Evolutionary conservation across 2,888 invertebrate species (phyloP).

Genomic region (Ichneumoninae sp.): DNA sequence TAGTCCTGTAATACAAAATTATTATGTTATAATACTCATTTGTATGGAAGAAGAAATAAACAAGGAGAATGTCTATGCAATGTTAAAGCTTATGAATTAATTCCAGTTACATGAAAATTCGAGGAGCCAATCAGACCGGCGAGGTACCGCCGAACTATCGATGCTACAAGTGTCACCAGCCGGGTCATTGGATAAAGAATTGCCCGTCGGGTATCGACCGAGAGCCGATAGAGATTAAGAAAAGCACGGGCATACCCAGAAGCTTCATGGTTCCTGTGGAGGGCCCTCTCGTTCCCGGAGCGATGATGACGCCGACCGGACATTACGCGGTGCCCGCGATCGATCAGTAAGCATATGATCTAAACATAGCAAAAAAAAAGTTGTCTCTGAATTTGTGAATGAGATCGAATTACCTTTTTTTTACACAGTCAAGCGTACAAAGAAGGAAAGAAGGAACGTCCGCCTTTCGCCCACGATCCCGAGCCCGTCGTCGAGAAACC

Average conservation of each 20-base stretch:
- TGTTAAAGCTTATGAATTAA: neutral
- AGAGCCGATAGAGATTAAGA: slow-evolving; percentile 92
- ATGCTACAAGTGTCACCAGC: slow-evolving; percentile 97
- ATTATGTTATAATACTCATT: no score
- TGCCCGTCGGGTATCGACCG: slow-evolving; percentile 91
- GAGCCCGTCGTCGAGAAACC: slow-evolving; percentile 86
- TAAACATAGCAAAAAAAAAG: neutral
- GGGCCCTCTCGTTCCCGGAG: slow-evolving; percentile 94
- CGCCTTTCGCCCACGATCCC: slow-evolving; percentile 87
- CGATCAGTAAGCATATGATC: slow-evolving; percentile 89
- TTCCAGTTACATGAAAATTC: slow-evolving; percentile 94
- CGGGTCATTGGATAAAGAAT: slow-evolving; percentile 99
- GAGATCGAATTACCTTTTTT: slow-evolving; percentile 22
- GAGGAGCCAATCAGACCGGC: slow-evolving; percentile 94
- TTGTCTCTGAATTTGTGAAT: neutral
- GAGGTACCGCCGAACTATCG: slow-evolving; percentile 96
- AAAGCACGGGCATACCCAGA: slow-evolving; percentile 98
- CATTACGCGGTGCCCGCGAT: slow-evolving; percentile 95
- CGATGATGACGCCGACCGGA: slow-evolving; percentile 95
- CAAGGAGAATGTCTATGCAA: slow-evolving; percentile 28
- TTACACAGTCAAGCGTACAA: slow-evolving; percentile 90
- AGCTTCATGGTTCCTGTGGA: slow-evolving; percentile 98
- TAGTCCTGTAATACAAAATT: no score
- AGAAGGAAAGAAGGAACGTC: slow-evolving; percentile 89
- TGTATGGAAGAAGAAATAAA: neutral